phyloP scores from a whole-genome alignment of 2,888 invertebrate genomes.

The Thereva unica region DNA sequence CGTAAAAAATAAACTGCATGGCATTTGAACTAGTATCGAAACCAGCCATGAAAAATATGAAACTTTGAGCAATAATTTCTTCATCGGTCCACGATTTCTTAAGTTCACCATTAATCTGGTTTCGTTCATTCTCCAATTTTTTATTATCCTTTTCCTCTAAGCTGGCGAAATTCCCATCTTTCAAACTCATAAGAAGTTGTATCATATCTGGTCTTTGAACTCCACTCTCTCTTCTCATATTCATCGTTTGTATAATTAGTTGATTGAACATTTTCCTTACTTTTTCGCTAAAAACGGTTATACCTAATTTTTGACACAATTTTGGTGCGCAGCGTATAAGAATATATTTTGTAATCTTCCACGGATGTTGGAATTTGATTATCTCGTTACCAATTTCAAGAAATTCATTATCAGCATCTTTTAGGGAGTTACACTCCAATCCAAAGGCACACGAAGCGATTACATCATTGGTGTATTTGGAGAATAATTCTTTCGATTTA shows the following conservation, averaged over 20 bases:
- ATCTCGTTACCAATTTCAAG: constrained; percentile 57
- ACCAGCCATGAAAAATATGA: too few species aligned
- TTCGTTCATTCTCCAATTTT: constrained; percentile 19
- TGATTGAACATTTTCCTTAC: constrained; percentile 39
- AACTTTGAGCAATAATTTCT: too few species aligned
- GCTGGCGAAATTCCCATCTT: neutral
- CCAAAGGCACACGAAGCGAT: constrained; percentile 63
- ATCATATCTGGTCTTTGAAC: constrained; percentile 64
- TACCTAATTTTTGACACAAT: constrained; percentile 39
- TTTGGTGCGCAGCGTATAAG: constrained; percentile 41
- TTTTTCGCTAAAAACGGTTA: constrained; percentile 39
- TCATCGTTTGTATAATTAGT: constrained; percentile 56
- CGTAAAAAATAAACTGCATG: too few species aligned
- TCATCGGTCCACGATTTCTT: neutral
- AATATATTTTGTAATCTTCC: constrained; percentile 37
- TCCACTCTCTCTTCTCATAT: constrained; percentile 57
- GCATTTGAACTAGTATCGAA: too few species aligned
- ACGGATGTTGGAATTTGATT: constrained; percentile 48
- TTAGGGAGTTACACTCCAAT: constrained; percentile 59
- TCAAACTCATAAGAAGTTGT: constrained; percentile 57
- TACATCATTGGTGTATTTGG: constrained; percentile 47
- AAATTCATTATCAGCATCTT: constrained; percentile 59
- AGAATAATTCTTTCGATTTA: constrained; percentile 25
- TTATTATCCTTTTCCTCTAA: constrained; percentile 55
- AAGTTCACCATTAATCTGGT: constrained; percentile 21